A percentile compares a stretch with the other conserved stretches of the same genome.
phyloP scores from a whole-genome alignment of 2,888 invertebrate species.

The Meteorus colon region DNA sequence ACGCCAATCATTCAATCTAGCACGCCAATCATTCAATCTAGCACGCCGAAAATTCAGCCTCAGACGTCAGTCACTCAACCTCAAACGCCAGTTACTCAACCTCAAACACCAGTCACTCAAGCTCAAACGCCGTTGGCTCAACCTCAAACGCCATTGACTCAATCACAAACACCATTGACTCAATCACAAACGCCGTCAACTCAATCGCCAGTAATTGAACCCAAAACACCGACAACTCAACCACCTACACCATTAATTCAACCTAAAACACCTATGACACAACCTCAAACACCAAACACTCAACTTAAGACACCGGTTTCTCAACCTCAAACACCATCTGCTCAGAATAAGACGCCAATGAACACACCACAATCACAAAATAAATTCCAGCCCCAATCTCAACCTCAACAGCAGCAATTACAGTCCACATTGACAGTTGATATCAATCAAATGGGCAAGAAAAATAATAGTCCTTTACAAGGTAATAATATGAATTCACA shows the following conservation, averaged over 20 bases:
- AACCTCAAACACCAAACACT: constrained; percentile 8
- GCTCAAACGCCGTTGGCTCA: constrained; percentile 25
- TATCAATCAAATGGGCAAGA: not conserved
- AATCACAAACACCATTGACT: not conserved
- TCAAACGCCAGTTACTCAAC: not conserved
- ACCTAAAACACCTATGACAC: constrained; percentile 3
- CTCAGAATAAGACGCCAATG: not conserved
- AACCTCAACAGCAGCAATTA: not conserved
- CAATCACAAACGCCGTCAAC: not conserved
- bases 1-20: not conserved
- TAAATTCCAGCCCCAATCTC: constrained; percentile 40
- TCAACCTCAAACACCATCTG: not conserved
- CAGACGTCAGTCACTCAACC: not conserved
- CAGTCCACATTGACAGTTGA: constrained; percentile 25
- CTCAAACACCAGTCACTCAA: not conserved
- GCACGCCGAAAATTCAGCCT: not conserved
- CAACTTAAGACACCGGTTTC: not conserved
- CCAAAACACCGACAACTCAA: too few relatives aligned
- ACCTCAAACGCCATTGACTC: constrained; percentile 31
- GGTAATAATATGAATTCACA: constrained; percentile 34
- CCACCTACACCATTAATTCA: too few relatives aligned
- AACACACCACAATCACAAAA: constrained; percentile 48
- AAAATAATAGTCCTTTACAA: not conserved
- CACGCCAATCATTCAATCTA: constrained; percentile 23
- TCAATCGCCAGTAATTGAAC: not conserved